Percentiles rank a stretch among this genome's conserved stretches.
These are phyloP conservation scores for Crotalus viridis DNA, from an alignment of 2,113 vertebrate species.

Conservation along the genomic window DNA sequence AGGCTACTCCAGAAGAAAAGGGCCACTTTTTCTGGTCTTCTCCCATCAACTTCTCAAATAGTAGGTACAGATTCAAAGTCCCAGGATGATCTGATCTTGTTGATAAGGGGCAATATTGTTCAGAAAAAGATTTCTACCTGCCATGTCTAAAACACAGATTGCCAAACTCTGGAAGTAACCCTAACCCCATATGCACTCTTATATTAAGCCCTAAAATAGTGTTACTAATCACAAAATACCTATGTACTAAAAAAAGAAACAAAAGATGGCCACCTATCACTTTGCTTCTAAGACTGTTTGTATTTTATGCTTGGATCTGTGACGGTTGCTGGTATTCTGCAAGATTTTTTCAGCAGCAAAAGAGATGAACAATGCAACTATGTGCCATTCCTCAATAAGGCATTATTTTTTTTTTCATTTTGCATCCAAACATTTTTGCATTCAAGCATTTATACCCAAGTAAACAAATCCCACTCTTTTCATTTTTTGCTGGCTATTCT, in stretches of 20 bases:
- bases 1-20: neutral
- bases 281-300: neutral
- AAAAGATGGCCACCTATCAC: too few relatives aligned
- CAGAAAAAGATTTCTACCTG: neutral
- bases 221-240: neutral
- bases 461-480: neutral
- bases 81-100: neutral
- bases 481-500: neutral
- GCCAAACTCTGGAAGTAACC: neutral
- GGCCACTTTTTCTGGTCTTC: neutral
- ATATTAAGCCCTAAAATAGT: neutral
- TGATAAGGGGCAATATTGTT: neutral
- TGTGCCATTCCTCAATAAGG: neutral
- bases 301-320: neutral
- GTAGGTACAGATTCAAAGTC: neutral
- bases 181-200: neutral
- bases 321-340: neutral
- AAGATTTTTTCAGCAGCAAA: neutral
- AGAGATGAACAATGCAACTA: neutral
- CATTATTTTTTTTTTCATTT: neutral
- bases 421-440: neutral
- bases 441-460: neutral
- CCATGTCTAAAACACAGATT: neutral
- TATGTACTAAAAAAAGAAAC: neutral
- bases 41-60: neutral